Evolutionary conservation across 2,888 invertebrate species (phyloP).

Genomic region (Polymixis lichenea): DNA sequence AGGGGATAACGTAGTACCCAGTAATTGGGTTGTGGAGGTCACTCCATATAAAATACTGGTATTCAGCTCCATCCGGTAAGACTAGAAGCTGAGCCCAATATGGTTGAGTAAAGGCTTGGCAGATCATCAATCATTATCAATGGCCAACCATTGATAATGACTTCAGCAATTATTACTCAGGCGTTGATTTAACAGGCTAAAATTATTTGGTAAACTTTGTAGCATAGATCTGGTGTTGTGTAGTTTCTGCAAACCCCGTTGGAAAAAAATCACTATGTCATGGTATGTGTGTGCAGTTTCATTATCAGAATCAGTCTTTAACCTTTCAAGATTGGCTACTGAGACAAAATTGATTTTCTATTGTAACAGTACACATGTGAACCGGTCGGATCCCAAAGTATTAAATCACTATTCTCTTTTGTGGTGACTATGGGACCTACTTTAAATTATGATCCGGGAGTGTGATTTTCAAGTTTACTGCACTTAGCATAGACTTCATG

Average conservation of each 20-base stretch:
- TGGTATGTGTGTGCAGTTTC: background rate
- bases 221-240: background rate
- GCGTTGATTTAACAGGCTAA: background rate
- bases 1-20: too few species aligned
- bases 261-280: background rate
- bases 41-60: too few species aligned
- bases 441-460: background rate
- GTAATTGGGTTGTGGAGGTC: too few species aligned
- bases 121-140: background rate
- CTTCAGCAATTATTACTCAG: background rate
- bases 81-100: too few species aligned
- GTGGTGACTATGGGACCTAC: background rate
- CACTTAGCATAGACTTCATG: background rate
- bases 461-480: background rate
- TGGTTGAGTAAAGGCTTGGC: too few species aligned
- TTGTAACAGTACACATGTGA: too few species aligned
- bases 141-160: background rate
- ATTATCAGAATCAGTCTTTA: background rate
- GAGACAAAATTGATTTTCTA: too few species aligned
- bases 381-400: too few species aligned
- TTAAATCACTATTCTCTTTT: background rate
- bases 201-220: background rate
- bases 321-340: too few species aligned
- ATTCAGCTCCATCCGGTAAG: too few species aligned
- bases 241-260: background rate